phyloP scores from a whole-genome alignment of 1,140 invertebrate species.

The Andricus grossulariae region DNA sequence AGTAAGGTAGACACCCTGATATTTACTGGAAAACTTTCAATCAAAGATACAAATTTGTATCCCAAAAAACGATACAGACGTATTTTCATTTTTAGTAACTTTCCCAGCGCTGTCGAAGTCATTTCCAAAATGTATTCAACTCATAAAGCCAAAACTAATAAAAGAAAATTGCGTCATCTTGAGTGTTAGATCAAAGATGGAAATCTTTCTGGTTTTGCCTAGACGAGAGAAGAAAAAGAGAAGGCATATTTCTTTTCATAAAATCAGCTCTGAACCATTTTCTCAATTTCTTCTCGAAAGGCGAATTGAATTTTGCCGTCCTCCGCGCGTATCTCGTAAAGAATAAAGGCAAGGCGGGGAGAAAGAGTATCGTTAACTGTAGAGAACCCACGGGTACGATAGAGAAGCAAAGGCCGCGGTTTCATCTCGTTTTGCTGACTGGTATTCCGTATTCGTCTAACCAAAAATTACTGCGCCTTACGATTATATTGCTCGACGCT shows the following conservation, averaged over 20 bases:
- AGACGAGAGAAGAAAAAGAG: neutral
- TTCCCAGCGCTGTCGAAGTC: no score
- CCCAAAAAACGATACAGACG: no score
- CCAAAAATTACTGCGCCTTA: conserved; percentile 38
- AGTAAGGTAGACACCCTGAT: no score
- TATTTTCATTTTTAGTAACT: no score
- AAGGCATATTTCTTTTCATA: conserved; percentile 15
- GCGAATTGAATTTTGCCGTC: conserved; percentile 16
- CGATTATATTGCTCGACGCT: conserved; percentile 39
- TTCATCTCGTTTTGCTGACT: conserved; percentile 35
- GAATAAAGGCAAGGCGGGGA: conserved; percentile 25
- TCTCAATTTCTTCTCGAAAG: conserved; percentile 5
- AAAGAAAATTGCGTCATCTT: no score
- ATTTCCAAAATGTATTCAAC: no score
- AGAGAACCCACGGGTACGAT: conserved; percentile 3
- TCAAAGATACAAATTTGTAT: no score
- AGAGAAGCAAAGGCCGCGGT: conserved; percentile 25
- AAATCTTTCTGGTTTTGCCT: neutral
- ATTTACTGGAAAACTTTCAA: no score
- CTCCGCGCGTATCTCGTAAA: conserved; percentile 18
- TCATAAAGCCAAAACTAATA: no score
- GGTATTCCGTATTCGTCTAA: conserved; percentile 32
- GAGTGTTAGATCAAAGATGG: neutral
- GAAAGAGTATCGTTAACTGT: conserved; percentile 38
- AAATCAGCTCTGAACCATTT: neutral